Evolutionary conservation across 2,888 invertebrate species (phyloP).

Genomic region (Morpho achilles): DNA sequence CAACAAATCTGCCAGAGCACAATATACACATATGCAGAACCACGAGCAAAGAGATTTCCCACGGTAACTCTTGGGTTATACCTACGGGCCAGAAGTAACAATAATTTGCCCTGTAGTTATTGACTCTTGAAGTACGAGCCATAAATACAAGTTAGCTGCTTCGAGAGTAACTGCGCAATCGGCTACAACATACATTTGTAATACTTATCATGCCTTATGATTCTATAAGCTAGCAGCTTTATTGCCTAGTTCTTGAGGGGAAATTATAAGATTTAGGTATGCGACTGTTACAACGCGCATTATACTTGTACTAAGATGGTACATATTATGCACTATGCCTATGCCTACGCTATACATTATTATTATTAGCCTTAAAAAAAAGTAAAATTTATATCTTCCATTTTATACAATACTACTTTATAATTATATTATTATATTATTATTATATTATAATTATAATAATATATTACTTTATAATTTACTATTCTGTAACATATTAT

Average conservation of each 20-base stretch:
- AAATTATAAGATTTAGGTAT: conserved; percentile 8
- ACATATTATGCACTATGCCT: no score
- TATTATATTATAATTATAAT: no score
- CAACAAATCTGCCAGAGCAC: no score
- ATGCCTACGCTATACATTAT: no score
- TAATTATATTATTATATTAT: no score
- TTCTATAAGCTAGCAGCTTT: conserved; percentile 24
- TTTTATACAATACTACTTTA: no score
- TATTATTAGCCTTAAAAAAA: no score
- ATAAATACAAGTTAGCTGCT: conserved; percentile 38
- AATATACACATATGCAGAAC: conserved; percentile 36
- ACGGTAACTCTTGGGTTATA: conserved; percentile 54
- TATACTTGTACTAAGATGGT: no score
- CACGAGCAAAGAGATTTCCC: conserved; percentile 50
- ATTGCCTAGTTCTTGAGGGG: conserved; percentile 14
- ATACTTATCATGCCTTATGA: conserved; percentile 27
- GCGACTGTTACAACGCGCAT: no score
- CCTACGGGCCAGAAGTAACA: conserved; percentile 45
- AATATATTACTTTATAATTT: no score
- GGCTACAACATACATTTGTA: conserved; percentile 26
- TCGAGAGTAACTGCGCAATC: conserved; percentile 30
- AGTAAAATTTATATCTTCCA: no score
- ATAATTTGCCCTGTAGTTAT: conserved; percentile 54
- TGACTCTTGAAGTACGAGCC: conserved; percentile 42
- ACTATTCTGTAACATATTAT: no score